A percentile compares a stretch with the other conserved stretches of the same genome.
Conservation (phyloP, 2,888 invertebrate species). For the Mongoloraphidia duomilia region DNA sequence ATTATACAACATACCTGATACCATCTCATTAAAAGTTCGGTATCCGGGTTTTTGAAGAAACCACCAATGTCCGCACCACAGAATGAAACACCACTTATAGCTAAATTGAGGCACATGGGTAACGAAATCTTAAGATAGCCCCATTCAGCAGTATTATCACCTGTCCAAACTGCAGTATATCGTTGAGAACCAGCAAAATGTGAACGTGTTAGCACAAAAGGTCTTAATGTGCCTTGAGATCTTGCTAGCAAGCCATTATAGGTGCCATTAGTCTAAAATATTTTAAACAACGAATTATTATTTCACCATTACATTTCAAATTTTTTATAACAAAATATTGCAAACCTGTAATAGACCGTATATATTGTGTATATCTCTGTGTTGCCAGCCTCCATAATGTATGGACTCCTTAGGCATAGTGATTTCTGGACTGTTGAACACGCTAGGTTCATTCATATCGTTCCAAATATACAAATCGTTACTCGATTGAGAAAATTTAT, state of each 20-base stretch:
- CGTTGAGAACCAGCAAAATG: slow-evolving; percentile 90
- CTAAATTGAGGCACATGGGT: slow-evolving; percentile 87
- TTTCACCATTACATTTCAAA: too few relatives aligned
- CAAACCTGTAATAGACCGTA: slow-evolving; percentile 59
- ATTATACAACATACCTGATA: slow-evolving; percentile 81
- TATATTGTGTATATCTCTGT: slow-evolving; percentile 88
- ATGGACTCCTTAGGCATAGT: slow-evolving; percentile 93
- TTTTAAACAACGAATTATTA: too few relatives aligned
- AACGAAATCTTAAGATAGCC: slow-evolving; percentile 70
- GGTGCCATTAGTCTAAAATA: too few relatives aligned
- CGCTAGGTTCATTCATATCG: slow-evolving; percentile 99
- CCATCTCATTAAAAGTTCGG: slow-evolving; percentile 86
- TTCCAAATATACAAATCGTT: slow-evolving; percentile 90
- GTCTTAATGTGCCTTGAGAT: slow-evolving; percentile 56
- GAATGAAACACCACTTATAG: slow-evolving; percentile 78
- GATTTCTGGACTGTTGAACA: slow-evolving; percentile 96
- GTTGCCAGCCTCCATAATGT: slow-evolving; percentile 76
- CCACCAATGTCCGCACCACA: slow-evolving; percentile 96
- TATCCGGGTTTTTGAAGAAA: slow-evolving; percentile 92
- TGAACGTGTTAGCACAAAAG: slow-evolving; percentile 83
- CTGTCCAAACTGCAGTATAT: slow-evolving; percentile 90
- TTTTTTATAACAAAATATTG: background rate
- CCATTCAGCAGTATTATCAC: slow-evolving; percentile 95
- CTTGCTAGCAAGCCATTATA: slow-evolving; percentile 40
- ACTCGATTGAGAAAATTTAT: slow-evolving; percentile 68